Conservation (phyloP, 2,888 invertebrate species). For the Cantharis rustica region DNA sequence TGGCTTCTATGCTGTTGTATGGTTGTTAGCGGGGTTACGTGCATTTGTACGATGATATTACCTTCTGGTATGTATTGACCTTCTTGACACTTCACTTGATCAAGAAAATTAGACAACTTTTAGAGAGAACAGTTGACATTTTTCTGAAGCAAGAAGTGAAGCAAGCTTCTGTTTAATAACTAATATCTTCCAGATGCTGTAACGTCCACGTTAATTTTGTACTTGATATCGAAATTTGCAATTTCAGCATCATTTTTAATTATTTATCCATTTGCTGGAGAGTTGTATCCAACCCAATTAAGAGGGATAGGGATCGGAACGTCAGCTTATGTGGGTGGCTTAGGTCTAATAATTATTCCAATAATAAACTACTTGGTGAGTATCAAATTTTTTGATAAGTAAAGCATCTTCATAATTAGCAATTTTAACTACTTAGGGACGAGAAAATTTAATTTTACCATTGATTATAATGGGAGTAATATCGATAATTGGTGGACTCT, state of each 20-base stretch:
- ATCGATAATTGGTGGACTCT: conserved; percentile 80
- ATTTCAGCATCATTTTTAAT: conserved; percentile 90
- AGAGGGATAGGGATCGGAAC: conserved; percentile 89
- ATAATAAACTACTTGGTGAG: conserved; percentile 89
- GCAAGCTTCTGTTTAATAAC: background rate
- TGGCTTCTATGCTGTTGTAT: conserved; percentile 88
- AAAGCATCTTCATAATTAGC: background rate
- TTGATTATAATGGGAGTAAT: conserved; percentile 83
- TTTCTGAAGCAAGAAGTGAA: background rate
- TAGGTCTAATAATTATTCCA: conserved; percentile 87
- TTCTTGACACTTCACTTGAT: background rate
- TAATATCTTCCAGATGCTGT: conserved; percentile 66
- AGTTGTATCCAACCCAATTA: conserved; percentile 88
- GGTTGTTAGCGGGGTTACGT: conserved; percentile 83
- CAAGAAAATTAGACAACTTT: too few relatives aligned
- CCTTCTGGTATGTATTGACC: conserved; percentile 66
- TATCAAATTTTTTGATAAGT: conserved; percentile 8
- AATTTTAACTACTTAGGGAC: conserved; percentile 65
- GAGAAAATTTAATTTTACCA: conserved; percentile 81
- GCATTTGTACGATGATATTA: conserved; percentile 82
- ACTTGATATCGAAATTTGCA: conserved; percentile 83
- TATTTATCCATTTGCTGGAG: conserved; percentile 91
- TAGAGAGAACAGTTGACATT: background rate
- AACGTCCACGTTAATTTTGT: conserved; percentile 73
- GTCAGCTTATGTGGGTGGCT: conserved; percentile 87